Base-by-base conservation (phyloP, 2,113 vertebrate species). In the Elephantulus edwardii region DNA sequence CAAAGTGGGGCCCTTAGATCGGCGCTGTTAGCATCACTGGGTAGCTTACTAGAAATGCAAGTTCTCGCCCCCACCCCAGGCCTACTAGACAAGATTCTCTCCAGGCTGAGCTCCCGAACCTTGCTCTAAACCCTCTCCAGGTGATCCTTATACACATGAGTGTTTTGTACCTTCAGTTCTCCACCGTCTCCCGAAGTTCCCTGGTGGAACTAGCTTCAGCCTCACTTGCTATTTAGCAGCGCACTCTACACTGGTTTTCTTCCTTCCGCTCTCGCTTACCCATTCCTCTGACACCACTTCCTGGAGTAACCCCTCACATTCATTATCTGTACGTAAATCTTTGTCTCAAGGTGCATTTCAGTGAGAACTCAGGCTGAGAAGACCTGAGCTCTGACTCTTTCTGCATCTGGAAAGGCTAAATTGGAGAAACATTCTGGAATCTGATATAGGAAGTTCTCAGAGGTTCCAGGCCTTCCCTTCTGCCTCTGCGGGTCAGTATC, bases 181-280 rank as follows among this genome's bases (percentile, higher is more conserved):
- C 13, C 24, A 3, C 28, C 2, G 0, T n/a, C 11, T 58, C 75
- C 35, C 8, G 2, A 20, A 22, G 74, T 3, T n/a, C 50, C 33
- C 14, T 0, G 0, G 2, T 0, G 35, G 20, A 17, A 16, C 3
- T 0, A 10, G 26, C 8, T 24, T 14, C 26, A 10, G 6, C 28
- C 35, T 52, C 62, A 50, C 28, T 33, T 28, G 38, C 46, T 68
- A 17, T 68, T 38, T 46, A 28, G 16, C 3, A n/a, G 38, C 44
- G n/a, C n/a, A 6, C 19, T 13, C 9, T 44, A 4, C 22, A 6
- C 26, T 0, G 30, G 33, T 56, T 62, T 24, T 38, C 60, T 28
- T 46, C 28, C 4, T 24, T 58, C 33, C 16, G 5, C 50, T 28
- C 22, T 38, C 10, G 3, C 2, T 28, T 60, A 24, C 68, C 9